Conservation (phyloP, 2,888 invertebrate genomes). For the Leptopilina myrica region DNA sequence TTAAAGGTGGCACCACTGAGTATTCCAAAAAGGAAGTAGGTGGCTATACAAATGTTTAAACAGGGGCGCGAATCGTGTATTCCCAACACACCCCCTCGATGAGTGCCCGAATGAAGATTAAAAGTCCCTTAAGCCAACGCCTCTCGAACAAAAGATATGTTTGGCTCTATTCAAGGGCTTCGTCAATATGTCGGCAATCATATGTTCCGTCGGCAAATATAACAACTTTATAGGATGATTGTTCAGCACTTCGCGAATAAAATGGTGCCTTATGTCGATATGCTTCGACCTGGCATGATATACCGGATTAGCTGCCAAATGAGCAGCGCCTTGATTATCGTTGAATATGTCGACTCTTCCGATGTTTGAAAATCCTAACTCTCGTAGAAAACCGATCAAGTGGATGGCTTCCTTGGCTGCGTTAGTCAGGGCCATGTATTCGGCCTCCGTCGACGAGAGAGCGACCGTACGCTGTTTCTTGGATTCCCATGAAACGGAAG, state of each 20-base stretch:
- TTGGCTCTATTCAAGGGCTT: too few relatives aligned
- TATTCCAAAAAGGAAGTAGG: too few relatives aligned
- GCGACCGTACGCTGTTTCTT: slow-evolving; percentile 18
- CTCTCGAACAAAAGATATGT: too few relatives aligned
- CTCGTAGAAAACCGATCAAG: slow-evolving; percentile 42
- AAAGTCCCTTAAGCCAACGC: too few relatives aligned
- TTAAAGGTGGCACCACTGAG: too few relatives aligned
- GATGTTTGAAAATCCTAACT: slow-evolving; percentile 42
- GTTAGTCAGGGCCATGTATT: slow-evolving; percentile 21
- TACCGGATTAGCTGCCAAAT: slow-evolving; percentile 41
- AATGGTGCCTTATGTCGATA: slow-evolving; percentile 37
- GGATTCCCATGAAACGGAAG: slow-evolving; percentile 11
- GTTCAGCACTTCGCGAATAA: slow-evolving; percentile 41
- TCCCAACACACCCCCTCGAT: too few relatives aligned
- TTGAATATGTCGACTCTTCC: slow-evolving; percentile 29
- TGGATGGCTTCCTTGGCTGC: slow-evolving; percentile 48
- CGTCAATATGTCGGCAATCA: too few relatives aligned
- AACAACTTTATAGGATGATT: slow-evolving; percentile 36
- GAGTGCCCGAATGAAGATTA: too few relatives aligned
- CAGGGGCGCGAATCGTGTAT: too few relatives aligned
- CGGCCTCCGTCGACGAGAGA: neutral
- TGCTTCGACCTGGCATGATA: slow-evolving; percentile 40
- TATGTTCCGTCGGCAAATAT: too few relatives aligned
- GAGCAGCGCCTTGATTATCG: slow-evolving; percentile 52
- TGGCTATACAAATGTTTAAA: too few relatives aligned